Percentiles rank a stretch among this genome's conserved stretches.
These are phyloP conservation scores for Aphelinus certus DNA, from an alignment of 1,140 invertebrate genomes.

Conservation along the genomic window DNA sequence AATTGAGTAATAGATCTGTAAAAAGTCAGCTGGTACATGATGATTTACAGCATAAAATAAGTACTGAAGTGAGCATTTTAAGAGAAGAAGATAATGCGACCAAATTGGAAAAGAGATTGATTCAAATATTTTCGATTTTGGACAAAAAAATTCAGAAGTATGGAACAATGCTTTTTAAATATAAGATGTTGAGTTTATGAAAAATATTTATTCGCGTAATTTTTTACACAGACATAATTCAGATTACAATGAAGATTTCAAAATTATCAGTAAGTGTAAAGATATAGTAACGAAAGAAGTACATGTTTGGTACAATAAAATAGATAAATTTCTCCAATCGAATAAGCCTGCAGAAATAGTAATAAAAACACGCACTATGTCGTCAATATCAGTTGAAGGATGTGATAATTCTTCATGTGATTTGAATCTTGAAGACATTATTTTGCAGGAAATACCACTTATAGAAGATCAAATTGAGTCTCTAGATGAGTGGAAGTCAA, in stretches of 20 bases:
- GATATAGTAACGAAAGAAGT: slow-evolving; percentile 17
- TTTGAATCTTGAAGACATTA: slow-evolving; percentile 4
- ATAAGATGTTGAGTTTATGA: no score
- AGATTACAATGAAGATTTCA: slow-evolving; percentile 35
- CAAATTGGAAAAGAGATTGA: slow-evolving; percentile 21
- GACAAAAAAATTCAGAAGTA: slow-evolving; percentile 25
- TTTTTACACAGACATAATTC: slow-evolving; percentile 26
- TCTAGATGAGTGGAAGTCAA: slow-evolving; percentile 16
- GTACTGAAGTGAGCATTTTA: background rate
- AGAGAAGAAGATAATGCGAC: background rate
- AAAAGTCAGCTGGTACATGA: background rate
- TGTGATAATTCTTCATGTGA: background rate
- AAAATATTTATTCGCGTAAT: background rate
- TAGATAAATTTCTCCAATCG: slow-evolving; percentile 33
- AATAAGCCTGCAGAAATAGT: background rate
- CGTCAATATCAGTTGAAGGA: background rate
- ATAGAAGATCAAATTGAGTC: slow-evolving; percentile 10
- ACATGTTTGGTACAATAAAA: slow-evolving; percentile 8
- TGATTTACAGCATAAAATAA: slow-evolving; percentile 13
- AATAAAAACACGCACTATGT: background rate
- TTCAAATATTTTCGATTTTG: slow-evolving; percentile 6
- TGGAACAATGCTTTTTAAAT: no score
- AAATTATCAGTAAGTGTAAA: slow-evolving; percentile 28
- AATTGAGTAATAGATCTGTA: background rate
- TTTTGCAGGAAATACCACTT: slow-evolving; percentile 8